Evolutionary conservation across 2,888 invertebrate species (phyloP), one percentile per base, ranked within the genome.

Genomic region (Eupithecia vulgata): DNA sequence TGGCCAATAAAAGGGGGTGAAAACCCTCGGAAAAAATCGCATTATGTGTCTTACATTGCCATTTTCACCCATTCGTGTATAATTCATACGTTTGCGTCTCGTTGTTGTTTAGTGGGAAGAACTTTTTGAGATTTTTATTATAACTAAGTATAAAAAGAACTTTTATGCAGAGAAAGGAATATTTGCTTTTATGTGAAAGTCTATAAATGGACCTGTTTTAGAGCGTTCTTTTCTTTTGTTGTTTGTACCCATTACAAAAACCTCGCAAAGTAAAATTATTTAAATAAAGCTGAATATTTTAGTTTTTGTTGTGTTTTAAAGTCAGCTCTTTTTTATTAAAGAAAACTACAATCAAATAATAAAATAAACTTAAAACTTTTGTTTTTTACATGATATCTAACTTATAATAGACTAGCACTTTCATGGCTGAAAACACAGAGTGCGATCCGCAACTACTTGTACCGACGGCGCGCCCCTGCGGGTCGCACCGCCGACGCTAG

Each of bases 51-150:
- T 88, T 85, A 85, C 84, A 85, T 85, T 79, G 85, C 83, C 85
- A 84, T 88, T 86, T 85, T 86, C 87, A 82, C 87, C 84, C 85
- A 83, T 81, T 83, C 80, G 79, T 84, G 87, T 85, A 89, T 90
- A 89, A 89, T 90, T 89, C 86, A 86, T 84, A 81, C 84, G 87
- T 89, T 88, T 82, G 81, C 82, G 78, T 81, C 81, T 83, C 84
- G 85, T 85, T 84, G 75, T 77, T 75, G 75, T 77, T 78, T 77
- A 77, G 76, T 77, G 69, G 72, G 12, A 82, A 83, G 83, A 82
- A 82, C 80, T 83, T 81, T 78, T 80, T 77, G 80, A 80, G 81
- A 82, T 81, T 77, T 67, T 64, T 75, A 74, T 64, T 75, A 74
- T 74, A 70, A 71, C 74, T 72, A 72, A 72, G 71, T 52, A 52